Evolutionary conservation across 2,113 vertebrate species (phyloP).

Genomic region (Rhizomys pruinosus): DNA sequence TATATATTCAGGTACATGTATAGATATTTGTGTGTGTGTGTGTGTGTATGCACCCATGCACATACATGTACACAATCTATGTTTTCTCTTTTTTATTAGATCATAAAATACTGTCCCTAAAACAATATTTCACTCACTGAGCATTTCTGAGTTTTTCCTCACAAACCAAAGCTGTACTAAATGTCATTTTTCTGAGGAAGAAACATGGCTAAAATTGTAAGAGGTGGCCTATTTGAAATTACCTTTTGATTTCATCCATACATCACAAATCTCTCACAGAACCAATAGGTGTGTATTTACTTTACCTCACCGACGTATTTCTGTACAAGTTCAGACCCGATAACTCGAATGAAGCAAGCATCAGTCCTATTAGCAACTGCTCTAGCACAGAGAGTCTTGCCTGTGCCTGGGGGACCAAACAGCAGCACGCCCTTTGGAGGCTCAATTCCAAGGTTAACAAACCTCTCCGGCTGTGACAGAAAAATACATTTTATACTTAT

Average conservation of each 20-base stretch:
- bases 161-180: constrained; percentile 39
- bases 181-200: not conserved
- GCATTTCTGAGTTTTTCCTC: not conserved
- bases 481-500: constrained; percentile 61
- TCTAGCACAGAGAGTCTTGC: constrained; percentile 98
- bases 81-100: not conserved
- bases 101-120: not conserved
- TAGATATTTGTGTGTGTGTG: no score
- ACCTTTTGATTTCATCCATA: constrained; percentile 37
- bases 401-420: constrained; percentile 98
- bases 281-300: constrained; percentile 1
- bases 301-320: constrained; percentile 98
- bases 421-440: constrained; percentile 98
- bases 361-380: constrained; percentile 98
- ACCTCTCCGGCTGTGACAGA: constrained; percentile 93
- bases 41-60: not conserved
- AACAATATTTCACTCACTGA: not conserved
- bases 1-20: not conserved
- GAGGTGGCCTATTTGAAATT: not conserved
- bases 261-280: not conserved
- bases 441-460: constrained; percentile 98
- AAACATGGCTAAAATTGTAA: not conserved
- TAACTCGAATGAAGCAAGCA: constrained; percentile 98
- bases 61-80: not conserved
- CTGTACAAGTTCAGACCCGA: constrained; percentile 98